Percentiles rank a stretch among this genome's conserved stretches.
phyloP scores from a whole-genome alignment of 2,797 vertebrate genomes.

The Pseudocheirus occidentalis region DNA sequence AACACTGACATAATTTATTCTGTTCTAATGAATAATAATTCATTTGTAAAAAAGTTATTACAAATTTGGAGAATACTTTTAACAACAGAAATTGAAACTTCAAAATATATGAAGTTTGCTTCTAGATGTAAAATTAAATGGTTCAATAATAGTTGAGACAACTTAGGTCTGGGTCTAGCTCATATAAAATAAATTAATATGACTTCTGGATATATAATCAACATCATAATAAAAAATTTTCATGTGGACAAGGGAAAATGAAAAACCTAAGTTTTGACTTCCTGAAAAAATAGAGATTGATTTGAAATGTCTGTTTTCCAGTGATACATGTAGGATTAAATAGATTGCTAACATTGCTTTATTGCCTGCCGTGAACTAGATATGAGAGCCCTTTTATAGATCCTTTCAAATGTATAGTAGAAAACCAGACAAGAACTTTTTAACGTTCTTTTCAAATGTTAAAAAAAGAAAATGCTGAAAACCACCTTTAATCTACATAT shows the following conservation, averaged over 20 bases:
- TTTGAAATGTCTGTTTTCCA: not conserved
- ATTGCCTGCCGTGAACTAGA: not conserved
- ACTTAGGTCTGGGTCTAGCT: not conserved
- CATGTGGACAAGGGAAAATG: not conserved
- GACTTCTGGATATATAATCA: not conserved
- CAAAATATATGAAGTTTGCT: not conserved
- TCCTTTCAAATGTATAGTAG: not conserved
- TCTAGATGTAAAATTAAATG: not conserved
- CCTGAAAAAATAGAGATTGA: not conserved
- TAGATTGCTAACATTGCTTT: not conserved
- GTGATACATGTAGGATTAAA: not conserved
- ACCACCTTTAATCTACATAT: conserved; percentile 4
- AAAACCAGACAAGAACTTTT: conserved; percentile 10
- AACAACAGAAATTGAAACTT: not conserved
- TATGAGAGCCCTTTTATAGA: not conserved
- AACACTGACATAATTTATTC: not conserved
- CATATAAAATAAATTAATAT: not conserved
- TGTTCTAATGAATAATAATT: conserved; percentile 4
- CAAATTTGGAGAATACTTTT: conserved; percentile 6
- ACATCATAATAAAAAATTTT: not conserved
- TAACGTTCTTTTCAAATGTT: conserved; percentile 11
- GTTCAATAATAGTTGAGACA: not conserved
- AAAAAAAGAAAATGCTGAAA: conserved; percentile 21
- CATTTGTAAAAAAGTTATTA: not conserved
- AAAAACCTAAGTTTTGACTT: not conserved